A percentile compares a stretch with the other conserved stretches of the same genome.
Conservation (phyloP, 2,797 vertebrate species). For the Delichon dasypus region DNA sequence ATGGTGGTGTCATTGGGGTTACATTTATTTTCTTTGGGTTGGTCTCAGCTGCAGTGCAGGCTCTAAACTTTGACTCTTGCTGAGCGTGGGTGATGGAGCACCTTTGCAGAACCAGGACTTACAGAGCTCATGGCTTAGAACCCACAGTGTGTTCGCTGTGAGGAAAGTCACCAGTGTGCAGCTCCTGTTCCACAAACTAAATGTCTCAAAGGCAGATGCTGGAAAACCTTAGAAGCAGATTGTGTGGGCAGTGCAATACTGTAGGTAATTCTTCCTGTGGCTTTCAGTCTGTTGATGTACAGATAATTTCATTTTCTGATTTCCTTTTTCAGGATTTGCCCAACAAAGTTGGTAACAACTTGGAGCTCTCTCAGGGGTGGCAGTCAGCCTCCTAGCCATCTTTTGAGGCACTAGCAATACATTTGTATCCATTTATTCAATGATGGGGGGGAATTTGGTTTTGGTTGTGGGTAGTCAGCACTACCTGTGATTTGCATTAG, state of each 20-base stretch:
- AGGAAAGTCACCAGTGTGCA: not conserved
- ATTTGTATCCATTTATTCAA: not conserved
- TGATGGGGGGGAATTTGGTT: too few relatives aligned
- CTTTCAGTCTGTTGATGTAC: not conserved
- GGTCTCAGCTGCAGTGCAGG: conserved; percentile 7
- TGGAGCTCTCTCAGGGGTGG: not conserved
- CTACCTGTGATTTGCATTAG: too few relatives aligned
- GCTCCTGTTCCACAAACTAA: not conserved
- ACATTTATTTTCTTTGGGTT: conserved; percentile 65
- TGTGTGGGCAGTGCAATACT: not conserved
- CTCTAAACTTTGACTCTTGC: conserved; percentile 27
- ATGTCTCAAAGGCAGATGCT: not conserved
- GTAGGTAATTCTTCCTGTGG: not conserved
- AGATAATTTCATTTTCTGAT: not conserved
- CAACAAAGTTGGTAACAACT: not conserved
- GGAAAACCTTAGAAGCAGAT: not conserved
- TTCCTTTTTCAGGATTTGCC: not conserved
- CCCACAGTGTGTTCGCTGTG: not conserved
- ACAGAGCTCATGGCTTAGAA: not conserved
- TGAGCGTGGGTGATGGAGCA: conserved; percentile 3
- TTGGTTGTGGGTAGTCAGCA: too few relatives aligned
- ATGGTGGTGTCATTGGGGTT: conserved; percentile 52
- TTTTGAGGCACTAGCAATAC: not conserved
- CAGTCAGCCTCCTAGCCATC: not conserved
- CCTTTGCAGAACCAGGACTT: conserved; percentile 20